Conservation (phyloP, 2,888 invertebrate species). For the Mellilla xanthometata region DNA sequence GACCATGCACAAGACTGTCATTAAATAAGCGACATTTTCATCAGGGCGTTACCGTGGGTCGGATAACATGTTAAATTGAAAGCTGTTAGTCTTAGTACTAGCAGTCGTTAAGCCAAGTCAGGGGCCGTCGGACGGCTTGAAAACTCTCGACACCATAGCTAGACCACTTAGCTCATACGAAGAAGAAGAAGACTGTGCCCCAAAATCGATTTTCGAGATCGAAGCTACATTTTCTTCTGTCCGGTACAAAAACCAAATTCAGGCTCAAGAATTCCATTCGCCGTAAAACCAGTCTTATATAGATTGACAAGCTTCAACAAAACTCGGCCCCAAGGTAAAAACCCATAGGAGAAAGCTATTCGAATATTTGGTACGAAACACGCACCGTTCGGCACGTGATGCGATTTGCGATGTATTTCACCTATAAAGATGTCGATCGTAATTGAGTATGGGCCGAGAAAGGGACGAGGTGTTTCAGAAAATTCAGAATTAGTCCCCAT, state of each 20-base stretch:
- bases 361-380: constrained; percentile 7
- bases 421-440: constrained; percentile 24
- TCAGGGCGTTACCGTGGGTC: no score
- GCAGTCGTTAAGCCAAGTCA: no score
- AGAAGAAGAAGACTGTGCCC: no score
- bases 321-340: constrained; percentile 22
- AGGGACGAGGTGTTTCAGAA: constrained; percentile 25
- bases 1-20: no score
- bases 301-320: constrained; percentile 21
- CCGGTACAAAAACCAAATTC: neutral
- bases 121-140: no score
- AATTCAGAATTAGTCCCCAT: constrained; percentile 26
- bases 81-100: no score
- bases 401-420: constrained; percentile 20
- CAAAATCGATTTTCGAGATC: no score
- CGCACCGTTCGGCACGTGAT: constrained; percentile 23
- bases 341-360: neutral
- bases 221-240: no score
- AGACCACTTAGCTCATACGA: no score
- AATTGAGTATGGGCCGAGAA: constrained; percentile 26
- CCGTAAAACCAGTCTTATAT: neutral
- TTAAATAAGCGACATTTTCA: no score
- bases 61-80: no score
- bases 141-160: no score
- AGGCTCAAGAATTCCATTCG: neutral